Conservation (phyloP, 2,797 vertebrate species). For the Fistularia tabacaria region DNA sequence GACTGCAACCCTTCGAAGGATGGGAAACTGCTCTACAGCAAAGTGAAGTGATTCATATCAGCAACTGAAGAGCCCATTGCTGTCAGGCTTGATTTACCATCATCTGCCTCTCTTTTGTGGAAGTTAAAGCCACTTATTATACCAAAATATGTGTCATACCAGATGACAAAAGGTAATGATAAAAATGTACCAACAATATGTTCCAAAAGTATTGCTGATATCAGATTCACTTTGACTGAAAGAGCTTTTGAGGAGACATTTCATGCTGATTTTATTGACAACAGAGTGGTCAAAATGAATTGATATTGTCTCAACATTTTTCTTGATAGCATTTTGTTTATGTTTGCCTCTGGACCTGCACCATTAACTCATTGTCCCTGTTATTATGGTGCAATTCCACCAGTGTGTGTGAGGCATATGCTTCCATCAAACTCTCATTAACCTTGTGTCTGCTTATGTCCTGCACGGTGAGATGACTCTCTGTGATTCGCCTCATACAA, state of each 20-base stretch:
- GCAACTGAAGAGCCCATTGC: conserved; percentile 47
- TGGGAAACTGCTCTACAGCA: conserved; percentile 54
- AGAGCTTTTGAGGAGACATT: conserved; percentile 14
- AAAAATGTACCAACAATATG: conserved; percentile 18
- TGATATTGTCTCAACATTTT: conserved; percentile 52
- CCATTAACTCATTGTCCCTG: conserved; percentile 64
- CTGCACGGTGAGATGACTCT: conserved; percentile 61
- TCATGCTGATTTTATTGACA: conserved; percentile 33
- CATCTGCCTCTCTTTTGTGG: conserved; percentile 46
- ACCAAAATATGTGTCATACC: conserved; percentile 44
- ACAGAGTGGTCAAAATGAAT: conserved; percentile 41
- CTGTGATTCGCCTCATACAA: conserved; percentile 53
- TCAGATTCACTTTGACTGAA: conserved; percentile 16
- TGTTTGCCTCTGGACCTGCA: conserved; percentile 63
- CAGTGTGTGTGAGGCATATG: conserved; percentile 64
- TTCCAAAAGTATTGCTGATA: conserved; percentile 22
- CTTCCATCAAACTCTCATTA: conserved; percentile 78
- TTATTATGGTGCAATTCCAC: conserved; percentile 57
- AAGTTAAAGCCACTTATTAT: conserved; percentile 49
- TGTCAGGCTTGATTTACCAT: conserved; percentile 61
- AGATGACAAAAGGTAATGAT: conserved; percentile 40
- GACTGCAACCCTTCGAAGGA: conserved; percentile 54
- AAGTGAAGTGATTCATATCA: conserved; percentile 63
- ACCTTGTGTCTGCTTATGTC: conserved; percentile 75
- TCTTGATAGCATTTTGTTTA: conserved; percentile 66